phyloP scores from a whole-genome alignment of 2,797 vertebrate species.

The Enteromius fasciolatus region DNA sequence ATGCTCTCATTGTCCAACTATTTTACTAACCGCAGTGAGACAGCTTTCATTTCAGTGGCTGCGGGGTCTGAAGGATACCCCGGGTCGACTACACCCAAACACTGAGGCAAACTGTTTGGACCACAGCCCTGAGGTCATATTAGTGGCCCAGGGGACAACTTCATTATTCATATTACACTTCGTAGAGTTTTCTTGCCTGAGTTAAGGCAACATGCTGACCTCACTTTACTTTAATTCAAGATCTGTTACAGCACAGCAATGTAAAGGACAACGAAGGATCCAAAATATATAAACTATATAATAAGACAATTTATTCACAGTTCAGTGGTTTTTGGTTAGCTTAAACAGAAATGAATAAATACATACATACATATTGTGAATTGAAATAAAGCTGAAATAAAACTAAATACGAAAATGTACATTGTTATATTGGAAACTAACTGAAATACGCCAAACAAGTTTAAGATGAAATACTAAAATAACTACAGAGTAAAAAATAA shows the following conservation, averaged over 20 bases:
- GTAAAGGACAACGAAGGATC: neutral
- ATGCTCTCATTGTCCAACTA: slow-evolving; percentile 77
- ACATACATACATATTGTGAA: neutral
- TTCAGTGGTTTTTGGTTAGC: neutral
- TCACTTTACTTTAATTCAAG: slow-evolving; percentile 57
- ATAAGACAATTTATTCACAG: neutral
- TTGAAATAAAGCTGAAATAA: neutral
- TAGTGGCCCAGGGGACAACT: slow-evolving; percentile 67
- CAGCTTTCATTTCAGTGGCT: slow-evolving; percentile 79
- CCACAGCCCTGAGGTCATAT: slow-evolving; percentile 65
- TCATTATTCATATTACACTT: slow-evolving; percentile 67
- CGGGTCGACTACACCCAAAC: slow-evolving; percentile 60
- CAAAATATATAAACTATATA: neutral
- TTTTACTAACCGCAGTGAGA: slow-evolving; percentile 79
- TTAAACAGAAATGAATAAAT: neutral
- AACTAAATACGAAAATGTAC: neutral
- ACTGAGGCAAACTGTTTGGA: slow-evolving; percentile 71
- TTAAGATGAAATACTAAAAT: neutral
- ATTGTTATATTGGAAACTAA: neutral
- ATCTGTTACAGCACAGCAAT: neutral
- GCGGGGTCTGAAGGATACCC: slow-evolving; percentile 75
- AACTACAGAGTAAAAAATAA: neutral
- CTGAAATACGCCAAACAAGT: neutral
- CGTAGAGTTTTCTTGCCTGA: slow-evolving; percentile 65
- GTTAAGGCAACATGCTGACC: slow-evolving; percentile 66